Conservation (phyloP, 1,140 invertebrate species). For the Geopemphigus sp. region DNA sequence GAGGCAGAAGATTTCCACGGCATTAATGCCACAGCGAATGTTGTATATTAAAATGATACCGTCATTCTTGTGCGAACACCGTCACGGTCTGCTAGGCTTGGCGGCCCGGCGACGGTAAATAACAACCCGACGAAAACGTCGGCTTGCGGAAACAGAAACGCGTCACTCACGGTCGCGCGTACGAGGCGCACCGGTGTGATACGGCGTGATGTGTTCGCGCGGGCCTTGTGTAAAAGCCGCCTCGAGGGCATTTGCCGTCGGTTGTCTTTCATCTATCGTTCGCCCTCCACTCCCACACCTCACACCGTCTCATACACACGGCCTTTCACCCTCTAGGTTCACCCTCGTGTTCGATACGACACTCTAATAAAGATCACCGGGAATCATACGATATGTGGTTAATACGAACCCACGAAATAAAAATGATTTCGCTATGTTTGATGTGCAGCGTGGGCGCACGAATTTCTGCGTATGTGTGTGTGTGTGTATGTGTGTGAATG, state of each 20-base stretch:
- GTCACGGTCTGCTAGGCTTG: constrained; percentile 2
- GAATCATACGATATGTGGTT: constrained; percentile 7
- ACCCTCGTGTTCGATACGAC: not conserved
- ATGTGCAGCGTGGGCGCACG: not conserved
- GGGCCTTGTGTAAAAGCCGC: not conserved
- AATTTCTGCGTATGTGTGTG: too few relatives aligned
- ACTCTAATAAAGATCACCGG: constrained; percentile 22
- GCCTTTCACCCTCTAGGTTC: not conserved
- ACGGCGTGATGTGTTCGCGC: not conserved
- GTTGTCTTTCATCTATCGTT: constrained; percentile 13
- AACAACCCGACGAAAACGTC: constrained; percentile 15
- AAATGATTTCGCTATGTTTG: constrained; percentile 7
- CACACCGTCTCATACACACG: too few relatives aligned
- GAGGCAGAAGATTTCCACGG: not conserved
- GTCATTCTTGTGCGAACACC: not conserved
- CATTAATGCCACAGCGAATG: not conserved
- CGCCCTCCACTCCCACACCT: not conserved
- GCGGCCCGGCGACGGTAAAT: constrained; percentile 5
- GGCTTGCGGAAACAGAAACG: not conserved
- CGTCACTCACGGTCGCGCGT: not conserved
- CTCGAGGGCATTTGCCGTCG: constrained; percentile 9
- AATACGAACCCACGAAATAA: constrained; percentile 8
- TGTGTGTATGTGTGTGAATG: not conserved
- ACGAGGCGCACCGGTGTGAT: not conserved
- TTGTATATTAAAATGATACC: constrained; percentile 31